Conservation (phyloP, 2,888 invertebrate genomes). For the Aporophyla nigra region DNA sequence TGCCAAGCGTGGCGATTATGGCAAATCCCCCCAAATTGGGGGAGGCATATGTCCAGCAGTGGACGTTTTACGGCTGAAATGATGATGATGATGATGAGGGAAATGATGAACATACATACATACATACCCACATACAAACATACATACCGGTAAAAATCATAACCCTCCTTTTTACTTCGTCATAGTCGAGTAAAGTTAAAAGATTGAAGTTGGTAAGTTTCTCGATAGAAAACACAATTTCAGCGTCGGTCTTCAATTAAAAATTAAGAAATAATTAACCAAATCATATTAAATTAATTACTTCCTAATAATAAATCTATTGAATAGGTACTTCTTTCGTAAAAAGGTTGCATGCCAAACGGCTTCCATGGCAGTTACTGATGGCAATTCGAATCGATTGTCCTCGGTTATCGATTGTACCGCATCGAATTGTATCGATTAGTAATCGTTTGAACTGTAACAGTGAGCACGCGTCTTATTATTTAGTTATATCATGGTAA, state of each 20-base stretch:
- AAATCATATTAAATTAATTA: slow-evolving; percentile 42
- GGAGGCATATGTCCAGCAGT: too few relatives aligned
- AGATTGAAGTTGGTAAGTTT: background rate
- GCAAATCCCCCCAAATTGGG: too few relatives aligned
- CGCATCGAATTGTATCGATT: slow-evolving; percentile 59
- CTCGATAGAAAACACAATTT: background rate
- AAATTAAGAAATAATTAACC: slow-evolving; percentile 21
- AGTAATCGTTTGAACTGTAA: slow-evolving; percentile 60
- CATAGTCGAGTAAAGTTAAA: too few relatives aligned
- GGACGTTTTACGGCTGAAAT: too few relatives aligned
- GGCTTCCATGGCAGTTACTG: slow-evolving; percentile 35
- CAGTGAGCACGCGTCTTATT: slow-evolving; percentile 57
- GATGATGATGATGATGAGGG: too few relatives aligned
- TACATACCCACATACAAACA: too few relatives aligned
- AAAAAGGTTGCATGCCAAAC: slow-evolving; percentile 53
- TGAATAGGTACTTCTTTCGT: slow-evolving; percentile 47
- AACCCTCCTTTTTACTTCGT: too few relatives aligned
- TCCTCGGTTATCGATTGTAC: slow-evolving; percentile 39
- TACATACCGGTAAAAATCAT: too few relatives aligned
- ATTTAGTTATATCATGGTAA: slow-evolving; percentile 30
- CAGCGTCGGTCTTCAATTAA: slow-evolving; percentile 15
- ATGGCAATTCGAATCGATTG: slow-evolving; percentile 51
- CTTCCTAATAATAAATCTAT: slow-evolving; percentile 41
- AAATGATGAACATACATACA: too few relatives aligned
- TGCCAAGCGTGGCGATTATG: too few relatives aligned